phyloP scores from a whole-genome alignment of 2,113 vertebrate genomes.

The Andinoacara biseriatus region DNA sequence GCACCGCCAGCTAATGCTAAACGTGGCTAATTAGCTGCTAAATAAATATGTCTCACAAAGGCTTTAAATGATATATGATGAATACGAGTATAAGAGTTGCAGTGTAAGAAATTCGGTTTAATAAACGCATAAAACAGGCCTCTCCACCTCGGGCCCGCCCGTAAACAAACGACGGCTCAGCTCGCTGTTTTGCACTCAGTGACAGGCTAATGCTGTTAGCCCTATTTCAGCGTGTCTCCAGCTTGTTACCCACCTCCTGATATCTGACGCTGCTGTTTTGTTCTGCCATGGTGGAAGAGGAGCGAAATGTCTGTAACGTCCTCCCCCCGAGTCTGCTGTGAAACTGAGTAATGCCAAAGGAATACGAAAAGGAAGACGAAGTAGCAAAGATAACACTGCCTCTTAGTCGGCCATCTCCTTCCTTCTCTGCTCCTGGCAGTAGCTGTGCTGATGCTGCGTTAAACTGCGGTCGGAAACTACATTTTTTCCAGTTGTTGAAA shows the following conservation, averaged over 20 bases:
- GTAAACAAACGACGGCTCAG: constrained; percentile 29
- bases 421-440: not conserved
- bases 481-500: accelerated
- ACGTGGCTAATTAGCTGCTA: not conserved
- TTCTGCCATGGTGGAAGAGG: constrained; percentile 75
- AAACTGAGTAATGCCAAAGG: not conserved
- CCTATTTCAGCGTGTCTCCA: not conserved
- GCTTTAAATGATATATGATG: not conserved
- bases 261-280: constrained; percentile 79
- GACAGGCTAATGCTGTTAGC: constrained; percentile 46
- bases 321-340: not conserved
- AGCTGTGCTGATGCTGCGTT: constrained; percentile 34
- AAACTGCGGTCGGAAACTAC: not conserved
- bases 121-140: accelerated
- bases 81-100: not conserved
- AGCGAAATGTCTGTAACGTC: not conserved
- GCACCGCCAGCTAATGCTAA: not conserved
- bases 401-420: constrained; percentile 71
- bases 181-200: constrained; percentile 21
- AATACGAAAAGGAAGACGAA: constrained; percentile 21
- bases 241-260: constrained; percentile 75
- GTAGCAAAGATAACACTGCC: not conserved
- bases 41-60: not conserved
- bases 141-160: not conserved
- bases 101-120: not conserved